These are phyloP conservation scores for Ormyrus nitidulus DNA, from an alignment of 2,888 invertebrate genomes.

Conservation along the genomic window DNA sequence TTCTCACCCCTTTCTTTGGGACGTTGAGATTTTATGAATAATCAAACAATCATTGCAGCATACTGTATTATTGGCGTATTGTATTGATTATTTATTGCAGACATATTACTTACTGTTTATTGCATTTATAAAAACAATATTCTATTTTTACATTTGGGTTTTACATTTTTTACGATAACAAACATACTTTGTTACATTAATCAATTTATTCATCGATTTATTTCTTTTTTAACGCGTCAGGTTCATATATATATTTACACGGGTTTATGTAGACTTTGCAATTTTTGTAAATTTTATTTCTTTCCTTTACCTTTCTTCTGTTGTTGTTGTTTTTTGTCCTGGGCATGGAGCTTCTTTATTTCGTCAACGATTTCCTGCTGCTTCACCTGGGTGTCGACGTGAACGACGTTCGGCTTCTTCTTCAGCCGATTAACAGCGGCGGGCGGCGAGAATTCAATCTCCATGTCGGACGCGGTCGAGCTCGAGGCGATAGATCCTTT, in stretches of 20 bases:
- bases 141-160: background rate
- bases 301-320: conserved; percentile 48
- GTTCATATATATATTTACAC: conserved; percentile 9
- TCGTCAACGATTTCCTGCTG: conserved; percentile 70
- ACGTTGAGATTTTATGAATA: too few relatives aligned
- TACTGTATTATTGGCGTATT: too few relatives aligned
- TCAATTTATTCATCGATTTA: conserved; percentile 9
- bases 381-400: conserved; percentile 71
- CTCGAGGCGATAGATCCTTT: conserved; percentile 66
- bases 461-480: conserved; percentile 73
- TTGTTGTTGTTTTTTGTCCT: conserved; percentile 57
- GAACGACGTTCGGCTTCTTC: conserved; percentile 71
- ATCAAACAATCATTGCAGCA: too few relatives aligned
- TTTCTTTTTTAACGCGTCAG: background rate
- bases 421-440: conserved; percentile 68
- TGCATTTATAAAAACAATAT: too few relatives aligned
- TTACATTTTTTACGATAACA: background rate
- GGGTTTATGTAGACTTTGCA: conserved; percentile 18
- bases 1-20: too few relatives aligned
- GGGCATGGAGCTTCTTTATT: conserved; percentile 57
- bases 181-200: conserved; percentile 5
- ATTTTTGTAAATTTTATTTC: conserved; percentile 38
- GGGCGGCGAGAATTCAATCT: conserved; percentile 74
- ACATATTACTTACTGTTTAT: too few relatives aligned
- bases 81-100: too few relatives aligned